Base-by-base conservation (phyloP, 2,113 vertebrate genomes). In the Clarias magur region DNA sequence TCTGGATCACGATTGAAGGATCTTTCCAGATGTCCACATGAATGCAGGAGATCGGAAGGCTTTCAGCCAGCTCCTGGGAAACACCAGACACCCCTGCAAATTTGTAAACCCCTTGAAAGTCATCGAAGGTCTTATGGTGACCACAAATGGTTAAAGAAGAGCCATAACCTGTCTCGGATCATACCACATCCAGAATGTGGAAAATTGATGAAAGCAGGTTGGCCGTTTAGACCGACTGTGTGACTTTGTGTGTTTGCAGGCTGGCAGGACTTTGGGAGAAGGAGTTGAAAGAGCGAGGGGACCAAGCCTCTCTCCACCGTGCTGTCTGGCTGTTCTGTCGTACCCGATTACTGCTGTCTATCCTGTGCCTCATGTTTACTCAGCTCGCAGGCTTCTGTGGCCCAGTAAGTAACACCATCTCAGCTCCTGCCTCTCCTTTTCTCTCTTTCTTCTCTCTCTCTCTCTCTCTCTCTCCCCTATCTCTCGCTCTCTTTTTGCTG, bases 321-420 rank as follows among this genome's bases (percentile, higher is more conserved):
- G 96, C 95, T 84, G 96, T 96, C 80, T 98, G 97, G 97, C 94
- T 90, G 87, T 99, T 98, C 94, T 98, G 97, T 88, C 96, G 96
- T 85, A 96, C 96, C 83, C 95, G 97, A 87, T 95, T 98, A 89
- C 93, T 97, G 91, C 94, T 98, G 85, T 98, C 97, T 94, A 97
- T 98, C 92, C 93, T 96, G 93, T 98, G 94, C 93, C 95, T 98
- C 94, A 96, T 97, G 94, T 95, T 98, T 93, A 98, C 97, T 0
- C 97, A 98, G 93, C 95, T 98, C 4, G 97, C 97, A 4, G 97
- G 96, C 93, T 98, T 98, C 94, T 96, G 96, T 93, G 97, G 97
- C 91, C 97, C 97, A 96, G 97, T 98, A 96, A 98, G 97, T 98
- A 95, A 95, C 93, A 92, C 95, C 93, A 94, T 95, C 94, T 94